Base-by-base conservation (phyloP, 2,888 invertebrate species). In the Trichogramma dendrolimi region DNA sequence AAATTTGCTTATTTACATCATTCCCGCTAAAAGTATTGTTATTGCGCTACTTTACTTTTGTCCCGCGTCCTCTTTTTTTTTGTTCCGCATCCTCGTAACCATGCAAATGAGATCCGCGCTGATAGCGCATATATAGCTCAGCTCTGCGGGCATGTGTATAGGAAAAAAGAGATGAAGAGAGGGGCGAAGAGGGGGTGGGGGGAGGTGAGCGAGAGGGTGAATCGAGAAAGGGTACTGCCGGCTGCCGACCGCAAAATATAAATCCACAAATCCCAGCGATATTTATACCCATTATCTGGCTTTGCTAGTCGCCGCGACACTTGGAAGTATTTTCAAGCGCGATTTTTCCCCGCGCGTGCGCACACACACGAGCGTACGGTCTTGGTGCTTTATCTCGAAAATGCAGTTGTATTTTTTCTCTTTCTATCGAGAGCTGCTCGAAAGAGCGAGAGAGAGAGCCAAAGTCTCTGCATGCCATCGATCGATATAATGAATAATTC, bases 241-340 rank as follows among this genome's bases (percentile, higher is more conserved):
- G 46, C 11, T n/a, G 39, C 38, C 42, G 27, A 7, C 47, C 70
- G 70, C 69, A 70, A 75, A 74, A 74, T 77, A 76, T 78, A 77
- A 76, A 77, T 77, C 72, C 72, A 68, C 73, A 73, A 76, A 73
- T 74, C 70, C 70, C 63, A 41, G 65, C 70, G 69, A 74, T 76
- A 77, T 76, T 77, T 77, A 77, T 77, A 74, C 70, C 72, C 69
- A 72, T 75, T 76, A 76, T 75, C 74, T 71, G 69, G 27, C 27
- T 27, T 27, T 27, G 27, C 27, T 27, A 27, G 27, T 27, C 27
- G 27, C 27, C 27, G 71, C 68, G 70, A 63, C 67, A 62, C 64
- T 49, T 55, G 61, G 66, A 67, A 67, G 67, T 67, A 60, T 66
- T 65, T 67, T 65, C 56, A 49, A 49, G 56, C 56, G 27, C 27